Evolutionary conservation across 2,888 invertebrate genomes (phyloP), one percentile per base, ranked within the genome.

Genomic region (Pachycephus smyrnensis): DNA sequence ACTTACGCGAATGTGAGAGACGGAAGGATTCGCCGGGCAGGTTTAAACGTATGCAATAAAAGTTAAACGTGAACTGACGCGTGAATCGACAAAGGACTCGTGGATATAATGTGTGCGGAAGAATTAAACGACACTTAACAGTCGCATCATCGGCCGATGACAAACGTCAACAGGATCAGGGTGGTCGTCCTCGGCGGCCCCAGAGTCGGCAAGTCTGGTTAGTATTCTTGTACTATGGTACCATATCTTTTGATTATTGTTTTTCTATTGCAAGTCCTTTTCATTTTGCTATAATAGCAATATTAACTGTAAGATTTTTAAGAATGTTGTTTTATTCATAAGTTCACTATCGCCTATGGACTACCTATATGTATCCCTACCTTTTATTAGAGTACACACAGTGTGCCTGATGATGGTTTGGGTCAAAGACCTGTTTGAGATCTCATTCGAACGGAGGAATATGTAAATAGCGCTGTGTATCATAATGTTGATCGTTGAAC

Each of bases 111-210:
- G 85, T 83, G 83, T 74, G 76, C 73, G 68, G 77, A 81, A 78
- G 83, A 80, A 69, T 80, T 82, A 30, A 85, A 88, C 83, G 89
- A 87, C 81, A 88, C 87, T 79, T 88, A 85, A 86, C 81, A 75
- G 73, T 76, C 75, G 75, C 77, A 76, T 79, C 75, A 79, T 78
- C 84, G 84, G 86, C 86, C 86, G 88, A 95, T 96, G 95, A 96
- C 96, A 93, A 95, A 95, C 93, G 95, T 95, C 91, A 95, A 95
- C 93, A 94, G 95, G 92, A 96, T 96, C 92, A 94, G 95, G 93
- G 95, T 96, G 92, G 96, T 96, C 92, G 95, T 96, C 91, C 93
- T 96, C 91, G 96, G 96, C 89, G 95, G 95, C 91, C 94, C 95
- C 88, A 93, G 95, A 90, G 95, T 96, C 91, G 96, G 96, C 89